phyloP scores from a whole-genome alignment of 2,888 invertebrate species.

The Trypoxylon attenuatum region DNA sequence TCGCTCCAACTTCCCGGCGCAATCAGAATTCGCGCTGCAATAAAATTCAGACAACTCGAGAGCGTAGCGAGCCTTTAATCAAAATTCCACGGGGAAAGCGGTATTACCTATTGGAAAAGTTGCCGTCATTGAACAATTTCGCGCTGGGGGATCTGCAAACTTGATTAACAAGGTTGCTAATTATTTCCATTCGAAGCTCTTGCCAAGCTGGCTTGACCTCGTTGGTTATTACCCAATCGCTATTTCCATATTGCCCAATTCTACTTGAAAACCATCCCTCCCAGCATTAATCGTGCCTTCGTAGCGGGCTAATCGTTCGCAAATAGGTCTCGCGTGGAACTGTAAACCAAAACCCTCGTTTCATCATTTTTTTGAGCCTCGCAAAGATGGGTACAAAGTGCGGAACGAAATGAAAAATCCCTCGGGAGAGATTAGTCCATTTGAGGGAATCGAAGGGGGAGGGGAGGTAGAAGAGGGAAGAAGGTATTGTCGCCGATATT shows the following conservation, averaged over 20 bases:
- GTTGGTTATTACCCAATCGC: background rate
- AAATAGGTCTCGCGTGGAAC: no score
- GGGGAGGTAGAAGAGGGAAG: no score
- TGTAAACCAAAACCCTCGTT: no score
- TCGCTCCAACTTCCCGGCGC: background rate
- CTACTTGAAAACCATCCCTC: background rate
- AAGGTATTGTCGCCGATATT: constrained; percentile 5
- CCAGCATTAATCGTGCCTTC: no score
- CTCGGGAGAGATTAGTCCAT: no score
- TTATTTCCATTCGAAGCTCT: background rate
- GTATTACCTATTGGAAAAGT: constrained; percentile 6
- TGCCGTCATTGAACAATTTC: background rate
- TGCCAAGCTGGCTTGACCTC: background rate
- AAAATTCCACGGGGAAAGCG: constrained; percentile 2
- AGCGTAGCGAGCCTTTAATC: constrained; percentile 5
- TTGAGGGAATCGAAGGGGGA: no score
- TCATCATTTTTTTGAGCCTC: no score
- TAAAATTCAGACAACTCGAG: background rate
- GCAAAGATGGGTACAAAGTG: no score
- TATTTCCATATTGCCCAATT: background rate
- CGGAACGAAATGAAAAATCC: no score
- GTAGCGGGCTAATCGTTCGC: no score
- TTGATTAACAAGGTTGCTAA: background rate
- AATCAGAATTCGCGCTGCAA: background rate
- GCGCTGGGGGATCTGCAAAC: background rate